Conservation (phyloP, 2,888 invertebrate species). For the Trissolcus japonicus region DNA sequence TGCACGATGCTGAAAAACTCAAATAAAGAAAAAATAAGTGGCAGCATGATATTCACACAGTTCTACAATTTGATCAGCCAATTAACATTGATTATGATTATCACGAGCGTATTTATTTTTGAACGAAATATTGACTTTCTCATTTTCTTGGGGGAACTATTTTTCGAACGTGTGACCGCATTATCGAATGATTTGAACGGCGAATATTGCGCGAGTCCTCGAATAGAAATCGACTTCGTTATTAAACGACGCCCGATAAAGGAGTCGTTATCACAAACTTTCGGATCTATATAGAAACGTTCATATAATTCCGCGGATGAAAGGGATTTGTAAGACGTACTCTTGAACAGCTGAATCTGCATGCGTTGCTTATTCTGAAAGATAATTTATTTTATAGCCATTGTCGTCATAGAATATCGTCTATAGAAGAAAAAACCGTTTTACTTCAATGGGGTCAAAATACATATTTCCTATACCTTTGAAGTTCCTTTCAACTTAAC, state of each 20-base stretch:
- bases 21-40: no score
- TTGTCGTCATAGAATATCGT: not conserved
- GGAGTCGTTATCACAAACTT: conserved; percentile 27
- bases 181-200: conserved; percentile 28
- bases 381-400: not conserved
- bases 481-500: not conserved
- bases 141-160: conserved; percentile 30
- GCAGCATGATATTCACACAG: no score
- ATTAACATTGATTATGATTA: no score
- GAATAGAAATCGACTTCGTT: conserved; percentile 17
- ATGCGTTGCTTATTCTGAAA: not conserved
- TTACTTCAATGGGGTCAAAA: not conserved
- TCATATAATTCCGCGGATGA: not conserved
- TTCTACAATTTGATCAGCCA: not conserved
- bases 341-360: not conserved
- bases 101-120: conserved; percentile 16
- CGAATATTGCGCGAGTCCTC: conserved; percentile 12
- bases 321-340: conserved; percentile 2
- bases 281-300: conserved; percentile 6
- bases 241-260: conserved; percentile 24
- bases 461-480: no score
- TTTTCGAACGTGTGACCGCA: conserved; percentile 37
- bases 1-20: no score
- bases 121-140: conserved; percentile 25
- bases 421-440: not conserved